These are phyloP conservation scores for Perccottus glenii DNA, from an alignment of 2,113 vertebrate genomes.

Conservation along the genomic window DNA sequence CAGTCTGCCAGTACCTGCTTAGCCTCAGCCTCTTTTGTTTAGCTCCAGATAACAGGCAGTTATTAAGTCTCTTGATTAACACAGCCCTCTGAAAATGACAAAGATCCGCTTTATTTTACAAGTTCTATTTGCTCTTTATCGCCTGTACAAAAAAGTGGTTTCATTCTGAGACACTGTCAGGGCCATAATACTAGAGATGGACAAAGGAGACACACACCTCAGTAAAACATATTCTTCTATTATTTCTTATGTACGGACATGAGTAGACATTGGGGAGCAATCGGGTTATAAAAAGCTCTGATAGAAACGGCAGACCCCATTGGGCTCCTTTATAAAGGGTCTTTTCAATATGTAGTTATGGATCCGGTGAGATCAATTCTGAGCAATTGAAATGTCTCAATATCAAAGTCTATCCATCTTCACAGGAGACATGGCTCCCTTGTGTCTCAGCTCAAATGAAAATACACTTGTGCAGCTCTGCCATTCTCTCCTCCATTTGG, in stretches of 20 bases:
- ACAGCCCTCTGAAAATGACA: constrained; percentile 37
- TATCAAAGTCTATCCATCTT: no score
- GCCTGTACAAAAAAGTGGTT: constrained; percentile 8
- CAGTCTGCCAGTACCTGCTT: no score
- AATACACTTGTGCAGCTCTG: no score
- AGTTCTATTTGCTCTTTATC: constrained; percentile 53
- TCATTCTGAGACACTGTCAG: neutral
- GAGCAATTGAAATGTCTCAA: no score
- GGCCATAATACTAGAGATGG: neutral
- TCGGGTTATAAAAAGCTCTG: constrained; percentile 24
- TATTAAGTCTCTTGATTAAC: constrained; percentile 54
- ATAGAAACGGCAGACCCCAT: neutral
- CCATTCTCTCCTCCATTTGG: no score
- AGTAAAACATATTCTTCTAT: neutral
- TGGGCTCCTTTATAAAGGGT: constrained; percentile 9
- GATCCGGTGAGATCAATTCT: constrained; percentile 6
- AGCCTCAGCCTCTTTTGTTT: neutral
- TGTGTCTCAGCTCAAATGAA: no score
- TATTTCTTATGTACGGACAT: neutral
- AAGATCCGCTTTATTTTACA: constrained; percentile 55
- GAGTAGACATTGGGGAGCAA: neutral
- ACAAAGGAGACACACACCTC: neutral
- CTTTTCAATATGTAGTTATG: constrained; percentile 12
- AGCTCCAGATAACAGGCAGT: constrained; percentile 43
- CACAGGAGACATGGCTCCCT: no score